Evolutionary conservation across 2,113 vertebrate species (phyloP).

Genomic region (Cyphomyrus discorhynchus): DNA sequence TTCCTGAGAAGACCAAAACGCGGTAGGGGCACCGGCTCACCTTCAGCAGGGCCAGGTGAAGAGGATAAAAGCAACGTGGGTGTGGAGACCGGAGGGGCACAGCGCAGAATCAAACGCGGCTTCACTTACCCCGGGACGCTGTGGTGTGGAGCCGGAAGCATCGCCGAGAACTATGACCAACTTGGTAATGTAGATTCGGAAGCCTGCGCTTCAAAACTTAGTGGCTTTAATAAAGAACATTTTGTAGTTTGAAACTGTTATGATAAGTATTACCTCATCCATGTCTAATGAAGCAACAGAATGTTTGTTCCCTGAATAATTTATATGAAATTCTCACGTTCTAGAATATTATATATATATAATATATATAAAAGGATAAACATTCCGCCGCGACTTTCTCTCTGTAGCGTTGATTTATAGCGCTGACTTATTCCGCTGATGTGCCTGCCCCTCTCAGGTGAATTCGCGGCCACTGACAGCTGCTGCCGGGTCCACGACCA

Average conservation of each 20-base stretch:
- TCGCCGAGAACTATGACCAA: slow-evolving; percentile 63
- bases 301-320: neutral
- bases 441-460: slow-evolving; percentile 57
- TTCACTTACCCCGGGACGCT: slow-evolving; percentile 75
- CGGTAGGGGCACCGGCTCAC: neutral
- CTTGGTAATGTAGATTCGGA: slow-evolving; percentile 52
- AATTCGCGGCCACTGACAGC: slow-evolving; percentile 68
- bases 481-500: slow-evolving; percentile 85
- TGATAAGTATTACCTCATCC: neutral
- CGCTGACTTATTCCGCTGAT: neutral
- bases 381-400: neutral
- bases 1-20: slow-evolving; percentile 31
- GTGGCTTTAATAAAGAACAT: neutral
- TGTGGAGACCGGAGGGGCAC: neutral
- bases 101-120: slow-evolving; percentile 60
- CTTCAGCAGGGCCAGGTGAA: neutral
- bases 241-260: neutral
- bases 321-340: neutral
- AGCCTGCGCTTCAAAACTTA: neutral
- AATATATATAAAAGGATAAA: neutral
- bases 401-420: neutral
- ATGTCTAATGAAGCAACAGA: neutral
- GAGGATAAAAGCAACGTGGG: neutral
- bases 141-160: slow-evolving; percentile 75
- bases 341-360: neutral